Conservation (phyloP, 2,797 vertebrate genomes). For the Salmo trutta region DNA sequence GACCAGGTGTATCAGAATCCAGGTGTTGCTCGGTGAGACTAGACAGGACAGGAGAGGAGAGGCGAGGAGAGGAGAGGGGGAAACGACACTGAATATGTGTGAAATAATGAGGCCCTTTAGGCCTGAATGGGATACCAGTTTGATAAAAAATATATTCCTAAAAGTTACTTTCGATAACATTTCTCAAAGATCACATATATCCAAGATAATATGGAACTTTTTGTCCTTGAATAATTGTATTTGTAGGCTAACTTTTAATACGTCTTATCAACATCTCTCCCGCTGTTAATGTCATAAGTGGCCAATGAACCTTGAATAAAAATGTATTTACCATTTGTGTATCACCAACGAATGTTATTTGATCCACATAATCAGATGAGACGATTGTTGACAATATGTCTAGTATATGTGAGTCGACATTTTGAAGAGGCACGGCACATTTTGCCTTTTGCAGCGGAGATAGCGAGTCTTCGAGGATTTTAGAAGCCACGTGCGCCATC, state of each 20-base stretch:
- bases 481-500: conserved; percentile 74
- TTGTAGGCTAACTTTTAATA: background rate
- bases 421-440: background rate
- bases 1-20: conserved; percentile 63
- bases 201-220: background rate
- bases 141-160: background rate
- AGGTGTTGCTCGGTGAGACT: conserved; percentile 43
- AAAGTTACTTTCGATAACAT: too few relatives aligned
- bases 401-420: background rate
- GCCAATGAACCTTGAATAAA: background rate
- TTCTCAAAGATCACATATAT: background rate
- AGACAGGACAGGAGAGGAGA: background rate
- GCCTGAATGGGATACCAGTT: background rate
- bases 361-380: background rate
- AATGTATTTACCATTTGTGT: background rate
- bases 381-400: background rate
- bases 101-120: background rate
- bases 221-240: background rate
- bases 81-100: too few relatives aligned
- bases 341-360: background rate
- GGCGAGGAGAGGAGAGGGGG: too few relatives aligned
- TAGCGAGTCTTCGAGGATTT: conserved; percentile 17
- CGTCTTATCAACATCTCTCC: background rate
- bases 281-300: background rate
- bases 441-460: background rate